Base-by-base conservation (phyloP, 64 coral and sea anemone species). In the Dendronephthya gigantea region DNA sequence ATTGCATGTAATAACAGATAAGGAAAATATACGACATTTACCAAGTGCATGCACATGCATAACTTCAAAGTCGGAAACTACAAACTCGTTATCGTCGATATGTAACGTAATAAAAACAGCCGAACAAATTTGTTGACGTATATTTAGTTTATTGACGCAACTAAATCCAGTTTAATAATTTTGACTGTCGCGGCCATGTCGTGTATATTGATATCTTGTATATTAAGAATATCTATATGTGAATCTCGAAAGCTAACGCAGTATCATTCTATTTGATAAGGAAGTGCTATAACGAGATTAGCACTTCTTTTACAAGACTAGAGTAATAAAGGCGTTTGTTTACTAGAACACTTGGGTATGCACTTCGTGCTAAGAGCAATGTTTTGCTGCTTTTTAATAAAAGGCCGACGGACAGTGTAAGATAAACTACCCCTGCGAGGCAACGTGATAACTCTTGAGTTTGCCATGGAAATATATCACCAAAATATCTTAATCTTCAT, bases 311-410 rank as follows among this genome's bases (percentile, higher is more conserved):
- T 79, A 79, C 30, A 79, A 36, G 28, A 34, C 72, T 9, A 34
- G 72, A 79, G 72, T 34, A 79, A 79, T 39, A 79, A 62, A 62
- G 55, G 55, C 72, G 72, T 79, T 79, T 79, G 72, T 79, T 79
- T 79, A 79, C 72, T 33, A 3, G 72, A 79, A 79, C 72, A 79
- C 72, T 79, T 29, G 36, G 30, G 37, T 33, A 79, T 34, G 72
- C 4, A 34, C 41, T 45, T 45, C 41, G 41, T 45, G 41, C 41
- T 29, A 79, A 79, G 72, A 34, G 72, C 32, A 33, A 79, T 39
- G 72, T 79, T 39, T 79, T 79, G 30, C 29, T 79, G 8, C 55
- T 79, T 36, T 79, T 79, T 79, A 79, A 74, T 15, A 30, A 79
- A 15, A 15, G 30, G 37, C 72, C 72, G 72, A 34, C 72, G 72